Base-by-base conservation (phyloP, 1,140 invertebrate species). In the Mycetomoellerius zeteki region DNA sequence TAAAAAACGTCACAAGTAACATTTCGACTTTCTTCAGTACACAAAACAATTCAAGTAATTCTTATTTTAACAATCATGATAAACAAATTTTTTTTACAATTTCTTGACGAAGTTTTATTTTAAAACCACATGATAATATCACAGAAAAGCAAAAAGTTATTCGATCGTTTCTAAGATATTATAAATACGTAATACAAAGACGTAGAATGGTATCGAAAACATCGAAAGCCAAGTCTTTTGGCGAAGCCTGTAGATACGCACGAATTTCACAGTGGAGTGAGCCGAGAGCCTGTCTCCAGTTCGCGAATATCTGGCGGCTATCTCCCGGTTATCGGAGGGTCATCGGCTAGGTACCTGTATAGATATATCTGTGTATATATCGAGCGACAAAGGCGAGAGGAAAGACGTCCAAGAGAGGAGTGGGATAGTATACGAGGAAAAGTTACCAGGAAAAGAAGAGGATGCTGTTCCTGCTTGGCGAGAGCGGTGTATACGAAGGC, bases 291-390 rank as follows among this genome's bases (percentile, higher is more conserved):
- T 90, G 90, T 93, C 92, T 92, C 89, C 89, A 91, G 92, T 91
- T 93, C 77, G 92, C 91, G 91, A 93, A 93, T 94, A 93, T 94
- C 93, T 93, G 88, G 88, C 88, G 92, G 89, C 91, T 93, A 92
- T 93, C 93, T 93, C 56, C 52, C 85, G 89, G 88, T 90, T 93
- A 93, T 93, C 93, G 91, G 89, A 73, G 87, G 93, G 92, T 93
- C 92, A 93, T 93, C 93, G 89, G 75, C 89, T 93, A 90, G 91
- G 86, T 90, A 77, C 24, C 85, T 89, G 85, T 87, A 87, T 82
- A 78, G 60, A 86, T 80, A 81, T 84, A 52, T 91, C 69, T 84
- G 85, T 58, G 75, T 80, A 85, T 75, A 86, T 77, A 87, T 72
- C 77, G 72, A 80, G 75, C 76, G 88, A 75, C 52, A 76, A 69